Evolutionary conservation across 1,140 invertebrate genomes (phyloP), one percentile per base, ranked within the genome.

Genomic region (Pissodes strobi): DNA sequence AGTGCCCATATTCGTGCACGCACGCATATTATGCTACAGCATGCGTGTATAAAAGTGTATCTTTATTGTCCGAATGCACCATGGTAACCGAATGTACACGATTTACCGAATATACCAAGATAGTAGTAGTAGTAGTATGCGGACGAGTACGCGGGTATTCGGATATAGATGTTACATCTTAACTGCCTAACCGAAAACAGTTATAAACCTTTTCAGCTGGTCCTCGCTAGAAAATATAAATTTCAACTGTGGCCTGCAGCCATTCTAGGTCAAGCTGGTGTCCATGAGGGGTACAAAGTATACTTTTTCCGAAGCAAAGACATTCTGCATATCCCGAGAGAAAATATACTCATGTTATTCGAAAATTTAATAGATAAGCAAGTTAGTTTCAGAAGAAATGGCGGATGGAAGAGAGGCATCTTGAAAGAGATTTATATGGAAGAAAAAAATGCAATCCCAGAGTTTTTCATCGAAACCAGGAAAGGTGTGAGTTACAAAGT

Each of bases 271-370:
- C 10, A 43, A 25, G 46, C 60, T 6, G 17, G 1, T 8, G 30
- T 59, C 5, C 17, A 53, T 5, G 17, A 53, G 22, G 66, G 66
- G 4, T 59, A 25, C 17, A 46, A 55, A 23, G 56, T 68, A 5
- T 68, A 68, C 34, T 68, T 68, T 64, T 68, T 68, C 48, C 45
- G 66, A 12, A 57, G 61, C 46, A 64, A 68, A 48, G 66, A 63
- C n/a, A 25, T 68, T 23, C 2, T 25, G 23, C 60, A 68, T 13
- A 12, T 68, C 6, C 43, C 45, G 2, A 30, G 21, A 5, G 2
- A 37, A 21, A 55, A 64, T 46, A 38, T 64, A 9, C 17, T 68
- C 2, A 60, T 30, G 19, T 12, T 38, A 48, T 53, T 68, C 41
- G 48, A 51, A 23, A 27, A 23, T 21, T 37, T 68, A 15, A 12